A percentile compares a stretch with the other conserved stretches of the same genome.
Conservation (phyloP, 2,888 invertebrate species). For the Drosophila melanosoma region DNA sequence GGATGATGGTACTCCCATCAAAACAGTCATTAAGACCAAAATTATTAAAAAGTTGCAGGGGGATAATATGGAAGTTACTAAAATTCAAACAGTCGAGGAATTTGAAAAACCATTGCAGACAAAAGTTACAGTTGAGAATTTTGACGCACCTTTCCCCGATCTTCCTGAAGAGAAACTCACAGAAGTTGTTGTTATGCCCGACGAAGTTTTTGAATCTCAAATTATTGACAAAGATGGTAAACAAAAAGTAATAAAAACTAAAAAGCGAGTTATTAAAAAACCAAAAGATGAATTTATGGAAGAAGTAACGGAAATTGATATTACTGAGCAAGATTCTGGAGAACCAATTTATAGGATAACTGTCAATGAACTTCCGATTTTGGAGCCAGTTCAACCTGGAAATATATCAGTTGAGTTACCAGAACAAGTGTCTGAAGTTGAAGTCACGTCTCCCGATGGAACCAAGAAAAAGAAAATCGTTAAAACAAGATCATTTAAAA, state of each 20-base stretch:
- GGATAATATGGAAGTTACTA: conserved; percentile 74
- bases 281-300: conserved; percentile 84
- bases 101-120: conserved; percentile 46
- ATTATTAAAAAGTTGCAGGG: conserved; percentile 85
- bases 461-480: conserved; percentile 79
- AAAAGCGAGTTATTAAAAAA: conserved; percentile 85
- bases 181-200: conserved; percentile 80
- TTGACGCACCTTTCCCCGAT: conserved; percentile 78
- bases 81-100: conserved; percentile 47
- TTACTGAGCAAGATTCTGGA: conserved; percentile 84
- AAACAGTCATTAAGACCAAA: conserved; percentile 84
- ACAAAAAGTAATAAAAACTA: conserved; percentile 81
- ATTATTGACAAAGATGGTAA: conserved; percentile 73
- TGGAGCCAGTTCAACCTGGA: conserved; percentile 37
- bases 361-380: conserved; percentile 72
- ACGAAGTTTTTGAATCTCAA: conserved; percentile 75
- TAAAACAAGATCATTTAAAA: conserved; percentile 83
- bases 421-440: conserved; percentile 81
- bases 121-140: conserved; percentile 69
- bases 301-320: conserved; percentile 85
- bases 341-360: conserved; percentile 81
- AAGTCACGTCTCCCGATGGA: conserved; percentile 80
- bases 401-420: conserved; percentile 79
- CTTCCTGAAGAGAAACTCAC: conserved; percentile 68
- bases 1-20: conserved; percentile 83